Conservation (phyloP, 92 coral and sea anemone genomes). For the Umimayanthus chanpuru region DNA sequence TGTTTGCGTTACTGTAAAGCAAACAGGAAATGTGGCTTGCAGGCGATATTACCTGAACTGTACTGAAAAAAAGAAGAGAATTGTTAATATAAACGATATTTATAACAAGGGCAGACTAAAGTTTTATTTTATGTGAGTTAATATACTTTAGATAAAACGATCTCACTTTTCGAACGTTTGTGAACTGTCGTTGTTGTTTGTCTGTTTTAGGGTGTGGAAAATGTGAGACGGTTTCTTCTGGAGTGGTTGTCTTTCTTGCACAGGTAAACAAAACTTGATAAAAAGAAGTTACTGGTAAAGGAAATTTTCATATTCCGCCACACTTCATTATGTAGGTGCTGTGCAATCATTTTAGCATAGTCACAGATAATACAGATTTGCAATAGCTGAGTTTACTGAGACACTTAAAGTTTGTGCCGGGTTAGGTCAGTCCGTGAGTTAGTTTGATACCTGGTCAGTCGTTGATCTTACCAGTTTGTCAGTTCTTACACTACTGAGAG, state of each 20-base stretch:
- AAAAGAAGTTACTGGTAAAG: not conserved
- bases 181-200: not conserved
- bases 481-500: too few relatives aligned
- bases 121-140: too few relatives aligned
- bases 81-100: not conserved
- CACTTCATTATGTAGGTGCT: not conserved
- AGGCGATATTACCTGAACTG: not conserved
- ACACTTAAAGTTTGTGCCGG: too few relatives aligned
- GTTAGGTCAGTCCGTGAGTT: too few relatives aligned
- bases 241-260: conserved; percentile 95
- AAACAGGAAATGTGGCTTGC: not conserved
- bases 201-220: conserved; percentile 88
- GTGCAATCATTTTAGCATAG: too few relatives aligned
- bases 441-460: too few relatives aligned
- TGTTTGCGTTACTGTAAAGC: not conserved
- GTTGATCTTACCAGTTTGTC: too few relatives aligned
- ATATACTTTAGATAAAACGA: too few relatives aligned
- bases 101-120: not conserved
- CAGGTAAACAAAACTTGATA: conserved; percentile 61
- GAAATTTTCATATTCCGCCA: not conserved
- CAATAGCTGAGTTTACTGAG: too few relatives aligned
- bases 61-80: not conserved
- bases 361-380: too few relatives aligned
- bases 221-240: conserved; percentile 85
- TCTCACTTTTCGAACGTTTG: not conserved